These are phyloP conservation scores for Subanguina moxae DNA, from an alignment of 1,140 invertebrate genomes.

Conservation along the genomic window DNA sequence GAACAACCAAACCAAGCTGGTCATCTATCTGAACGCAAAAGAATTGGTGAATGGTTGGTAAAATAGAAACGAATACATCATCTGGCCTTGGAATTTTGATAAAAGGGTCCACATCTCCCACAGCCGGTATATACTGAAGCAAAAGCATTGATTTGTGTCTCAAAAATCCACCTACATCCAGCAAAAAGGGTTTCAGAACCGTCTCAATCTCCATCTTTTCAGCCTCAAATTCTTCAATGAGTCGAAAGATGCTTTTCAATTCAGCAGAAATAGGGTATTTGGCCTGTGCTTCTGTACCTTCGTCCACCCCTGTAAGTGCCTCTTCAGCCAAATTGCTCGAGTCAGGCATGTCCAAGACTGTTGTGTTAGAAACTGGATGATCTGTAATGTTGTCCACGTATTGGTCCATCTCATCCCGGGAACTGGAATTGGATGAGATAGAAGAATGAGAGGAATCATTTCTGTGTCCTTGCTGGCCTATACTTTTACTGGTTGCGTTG, in stretches of 20 bases:
- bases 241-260: slow-evolving; percentile 33
- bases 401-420: background rate
- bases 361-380: background rate
- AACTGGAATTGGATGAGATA: background rate
- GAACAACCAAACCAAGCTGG: slow-evolving; percentile 74
- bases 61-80: slow-evolving; percentile 33
- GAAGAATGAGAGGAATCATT: background rate
- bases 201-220: slow-evolving; percentile 39
- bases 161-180: slow-evolving; percentile 65
- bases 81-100: slow-evolving; percentile 69
- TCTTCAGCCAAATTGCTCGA: background rate
- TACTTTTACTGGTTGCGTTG: background rate
- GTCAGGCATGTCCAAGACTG: background rate
- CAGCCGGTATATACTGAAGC: slow-evolving; percentile 93
- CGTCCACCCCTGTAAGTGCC: background rate
- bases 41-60: slow-evolving; percentile 3
- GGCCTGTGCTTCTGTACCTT: background rate
- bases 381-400: background rate
- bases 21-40: slow-evolving; percentile 68
- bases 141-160: slow-evolving; percentile 80
- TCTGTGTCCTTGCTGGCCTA: background rate
- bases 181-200: slow-evolving; percentile 80
- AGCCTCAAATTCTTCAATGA: slow-evolving; percentile 34
- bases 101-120: slow-evolving; percentile 96
- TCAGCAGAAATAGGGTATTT: slow-evolving; percentile 34